Evolutionary conservation across 1,140 invertebrate genomes (phyloP).

Genomic region (Lanistes nyassanus): DNA sequence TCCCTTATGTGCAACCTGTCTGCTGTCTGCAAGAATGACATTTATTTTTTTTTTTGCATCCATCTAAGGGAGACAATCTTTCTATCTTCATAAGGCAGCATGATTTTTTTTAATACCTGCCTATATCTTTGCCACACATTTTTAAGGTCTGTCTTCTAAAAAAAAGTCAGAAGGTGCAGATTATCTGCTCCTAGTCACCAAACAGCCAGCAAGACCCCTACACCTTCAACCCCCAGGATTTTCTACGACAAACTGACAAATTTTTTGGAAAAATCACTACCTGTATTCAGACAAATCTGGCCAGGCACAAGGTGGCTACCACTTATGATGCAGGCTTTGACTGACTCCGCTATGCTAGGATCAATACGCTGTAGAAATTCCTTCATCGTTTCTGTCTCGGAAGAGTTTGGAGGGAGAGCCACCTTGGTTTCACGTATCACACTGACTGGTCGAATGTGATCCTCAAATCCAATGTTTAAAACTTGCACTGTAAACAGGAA

Average conservation of each 20-base stretch:
- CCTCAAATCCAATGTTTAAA: slow-evolving; percentile 2
- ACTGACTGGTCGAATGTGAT: background rate
- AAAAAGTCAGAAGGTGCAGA: too few species aligned
- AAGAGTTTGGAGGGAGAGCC: background rate
- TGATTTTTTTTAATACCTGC: too few species aligned
- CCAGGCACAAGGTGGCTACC: slow-evolving; percentile 1
- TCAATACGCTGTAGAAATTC: slow-evolving; percentile 22
- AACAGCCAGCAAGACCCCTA: too few species aligned
- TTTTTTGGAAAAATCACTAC: background rate
- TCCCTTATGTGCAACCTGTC: too few species aligned
- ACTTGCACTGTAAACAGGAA: background rate
- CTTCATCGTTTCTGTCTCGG: slow-evolving; percentile 10
- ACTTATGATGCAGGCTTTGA: background rate
- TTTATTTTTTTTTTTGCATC: too few species aligned
- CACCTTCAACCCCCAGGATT: background rate
- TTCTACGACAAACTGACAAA: background rate
- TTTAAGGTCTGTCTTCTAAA: too few species aligned
- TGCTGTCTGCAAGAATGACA: too few species aligned
- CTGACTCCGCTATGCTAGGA: slow-evolving; percentile 5
- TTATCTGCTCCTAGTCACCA: too few species aligned
- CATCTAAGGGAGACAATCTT: too few species aligned
- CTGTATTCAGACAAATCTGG: background rate
- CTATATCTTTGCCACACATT: too few species aligned
- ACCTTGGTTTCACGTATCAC: slow-evolving; percentile 5
- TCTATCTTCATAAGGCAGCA: too few species aligned